Base-by-base conservation (phyloP, 2,888 invertebrate species). In the Blastobasis lacticolella region DNA sequence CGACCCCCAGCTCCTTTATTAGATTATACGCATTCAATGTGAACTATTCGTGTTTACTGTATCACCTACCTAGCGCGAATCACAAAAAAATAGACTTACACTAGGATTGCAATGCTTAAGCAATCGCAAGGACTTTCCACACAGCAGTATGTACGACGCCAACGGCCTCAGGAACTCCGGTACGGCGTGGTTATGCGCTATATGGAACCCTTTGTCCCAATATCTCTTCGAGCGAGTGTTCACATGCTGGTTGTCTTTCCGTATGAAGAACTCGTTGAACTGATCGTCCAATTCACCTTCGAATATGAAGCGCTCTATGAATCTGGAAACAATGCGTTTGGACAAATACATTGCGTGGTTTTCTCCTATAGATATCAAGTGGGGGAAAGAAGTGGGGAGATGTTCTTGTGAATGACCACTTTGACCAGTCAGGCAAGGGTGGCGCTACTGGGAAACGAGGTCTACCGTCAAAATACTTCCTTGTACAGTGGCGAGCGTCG, bases 181-280 rank as follows among this genome's bases (percentile, higher is more conserved):
- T 5, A 94, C 85, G 0, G 89, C 87, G 8, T 90, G 79, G 58
- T 85, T 74, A 55, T 79, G 72, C 0, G 83, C 71, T 49, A 91
- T 79, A 38, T 81, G 83, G 68, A 91, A 92, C 6, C 91, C 91
- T 64, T 91, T 90, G 36, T 92, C 92, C 93, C 93, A 93, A 66
- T 92, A 93, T 4, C 90, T 87, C 55, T 92, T 90, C 0, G 90
- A 90, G 36, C 90, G 84, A 38, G 91, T 90, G 56, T 91, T 90
- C 10, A 91, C 84, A 62, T 93, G 92, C 54, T 92, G 91, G 0
- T 88, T 84, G 66, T 92, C 92, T 10, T 92, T 90, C 48, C 91
- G 90, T 50, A 97, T 93, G 79, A 97, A 97, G 64, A 97, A 95
- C 81, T 97, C 97, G 60, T 93, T 92, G 66, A 92, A 93, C 9